phyloP scores from a whole-genome alignment of 2,888 invertebrate genomes.

The Cheilosia soror region DNA sequence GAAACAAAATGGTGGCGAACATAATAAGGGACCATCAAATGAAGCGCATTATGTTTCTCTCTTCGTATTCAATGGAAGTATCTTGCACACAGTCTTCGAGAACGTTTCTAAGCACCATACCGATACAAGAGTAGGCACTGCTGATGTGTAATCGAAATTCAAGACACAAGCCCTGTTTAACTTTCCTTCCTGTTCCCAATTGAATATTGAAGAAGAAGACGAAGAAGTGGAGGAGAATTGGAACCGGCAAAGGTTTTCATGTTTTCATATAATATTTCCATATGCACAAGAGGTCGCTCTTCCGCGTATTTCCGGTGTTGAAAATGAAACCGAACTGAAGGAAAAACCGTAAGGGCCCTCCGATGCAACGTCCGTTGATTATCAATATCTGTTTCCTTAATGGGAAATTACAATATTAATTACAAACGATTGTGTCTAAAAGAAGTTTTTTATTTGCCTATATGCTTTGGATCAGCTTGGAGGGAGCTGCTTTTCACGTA shows the following conservation, averaged over 20 bases:
- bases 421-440: conserved; percentile 26
- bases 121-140: conserved; percentile 1
- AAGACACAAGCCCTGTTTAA: conserved; percentile 61
- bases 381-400: conserved; percentile 70
- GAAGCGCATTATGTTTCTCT: conserved; percentile 35
- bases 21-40: conserved; percentile 44
- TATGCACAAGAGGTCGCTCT: conserved; percentile 64
- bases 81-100: conserved; percentile 14
- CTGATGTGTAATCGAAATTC: conserved; percentile 63
- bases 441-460: background rate
- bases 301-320: conserved; percentile 67
- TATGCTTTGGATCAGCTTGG: too few relatives aligned
- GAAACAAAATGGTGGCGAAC: conserved; percentile 32
- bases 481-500: too few relatives aligned
- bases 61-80: conserved; percentile 4
- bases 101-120: conserved; percentile 39
- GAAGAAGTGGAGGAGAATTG: conserved; percentile 1
- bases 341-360: conserved; percentile 64
- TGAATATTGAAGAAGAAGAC: conserved; percentile 48
- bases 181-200: conserved; percentile 75
- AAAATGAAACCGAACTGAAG: conserved; percentile 56
- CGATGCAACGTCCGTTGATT: conserved; percentile 34
- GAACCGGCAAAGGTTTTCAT: conserved; percentile 46
- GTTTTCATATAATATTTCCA: conserved; percentile 60
- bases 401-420: conserved; percentile 69